phyloP scores from a whole-genome alignment of 1,140 invertebrate species.

The Armadillidium nasatum region DNA sequence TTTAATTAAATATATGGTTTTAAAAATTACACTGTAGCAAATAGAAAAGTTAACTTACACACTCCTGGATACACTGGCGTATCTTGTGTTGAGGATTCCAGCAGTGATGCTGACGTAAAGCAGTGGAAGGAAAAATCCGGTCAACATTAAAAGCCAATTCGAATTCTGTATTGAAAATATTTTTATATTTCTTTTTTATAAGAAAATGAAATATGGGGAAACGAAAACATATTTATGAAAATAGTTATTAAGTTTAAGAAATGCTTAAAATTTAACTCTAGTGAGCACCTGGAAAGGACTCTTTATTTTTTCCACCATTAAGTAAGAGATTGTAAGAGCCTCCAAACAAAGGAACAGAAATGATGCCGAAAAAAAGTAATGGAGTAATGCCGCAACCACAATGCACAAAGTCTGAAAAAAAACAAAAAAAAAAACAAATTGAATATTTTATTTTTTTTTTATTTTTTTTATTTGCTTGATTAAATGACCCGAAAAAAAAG shows the following conservation, averaged over 20 bases:
- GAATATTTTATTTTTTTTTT: too few species aligned
- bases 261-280: background rate
- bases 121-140: conserved; percentile 23
- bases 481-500: too few species aligned
- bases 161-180: conserved; percentile 25
- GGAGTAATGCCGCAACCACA: conserved; percentile 33
- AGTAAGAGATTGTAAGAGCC: conserved; percentile 37
- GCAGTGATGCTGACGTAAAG: conserved; percentile 30
- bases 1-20: too few species aligned
- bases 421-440: background rate
- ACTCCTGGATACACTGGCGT: conserved; percentile 21
- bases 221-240: too few species aligned
- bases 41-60: background rate
- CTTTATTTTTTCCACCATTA: conserved; percentile 33
- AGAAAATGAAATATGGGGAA: too few species aligned
- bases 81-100: conserved; percentile 23
- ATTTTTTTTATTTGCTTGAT: too few species aligned
- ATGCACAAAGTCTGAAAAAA: conserved; percentile 32
- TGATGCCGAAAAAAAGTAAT: conserved; percentile 36
- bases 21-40: too few species aligned
- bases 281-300: conserved; percentile 41
- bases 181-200: background rate
- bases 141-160: conserved; percentile 38
- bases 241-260: too few species aligned
- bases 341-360: conserved; percentile 42